These are phyloP conservation scores for Loripinus fragilis DNA, from an alignment of 2,888 invertebrate species.

Conservation along the genomic window DNA sequence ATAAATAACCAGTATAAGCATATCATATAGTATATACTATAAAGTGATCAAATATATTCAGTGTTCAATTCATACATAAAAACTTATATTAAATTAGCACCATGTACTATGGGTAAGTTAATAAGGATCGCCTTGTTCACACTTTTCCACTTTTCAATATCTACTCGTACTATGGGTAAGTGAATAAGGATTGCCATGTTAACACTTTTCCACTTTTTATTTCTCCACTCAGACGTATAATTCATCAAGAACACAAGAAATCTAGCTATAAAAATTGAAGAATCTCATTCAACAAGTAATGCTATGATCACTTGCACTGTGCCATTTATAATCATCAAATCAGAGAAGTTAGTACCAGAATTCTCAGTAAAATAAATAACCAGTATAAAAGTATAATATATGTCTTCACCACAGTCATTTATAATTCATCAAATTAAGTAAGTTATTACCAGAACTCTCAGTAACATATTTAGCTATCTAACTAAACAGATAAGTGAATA, in stretches of 20 bases:
- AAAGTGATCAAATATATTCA: no score
- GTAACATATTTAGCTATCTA: neutral
- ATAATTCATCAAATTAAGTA: no score
- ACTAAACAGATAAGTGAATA: neutral
- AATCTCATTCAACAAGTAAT: neutral
- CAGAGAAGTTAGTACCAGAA: neutral
- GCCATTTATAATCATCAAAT: neutral
- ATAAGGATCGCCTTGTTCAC: conserved; percentile 7
- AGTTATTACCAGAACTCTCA: no score
- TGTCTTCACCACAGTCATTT: no score
- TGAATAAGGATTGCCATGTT: conserved; percentile 12
- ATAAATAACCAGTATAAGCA: neutral
- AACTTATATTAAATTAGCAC: neutral
- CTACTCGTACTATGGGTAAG: neutral
- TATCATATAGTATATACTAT: no score
- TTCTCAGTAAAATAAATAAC: neutral
- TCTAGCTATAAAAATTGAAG: neutral
- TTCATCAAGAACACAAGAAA: neutral
- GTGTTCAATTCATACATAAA: no score
- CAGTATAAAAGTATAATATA: neutral
- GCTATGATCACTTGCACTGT: neutral
- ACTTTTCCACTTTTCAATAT: neutral
- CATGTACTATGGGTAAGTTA: neutral
- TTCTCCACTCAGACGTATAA: neutral
- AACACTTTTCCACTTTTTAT: neutral